phyloP scores from a whole-genome alignment of 1,140 invertebrate genomes.

The Aphelenchoides avenae region DNA sequence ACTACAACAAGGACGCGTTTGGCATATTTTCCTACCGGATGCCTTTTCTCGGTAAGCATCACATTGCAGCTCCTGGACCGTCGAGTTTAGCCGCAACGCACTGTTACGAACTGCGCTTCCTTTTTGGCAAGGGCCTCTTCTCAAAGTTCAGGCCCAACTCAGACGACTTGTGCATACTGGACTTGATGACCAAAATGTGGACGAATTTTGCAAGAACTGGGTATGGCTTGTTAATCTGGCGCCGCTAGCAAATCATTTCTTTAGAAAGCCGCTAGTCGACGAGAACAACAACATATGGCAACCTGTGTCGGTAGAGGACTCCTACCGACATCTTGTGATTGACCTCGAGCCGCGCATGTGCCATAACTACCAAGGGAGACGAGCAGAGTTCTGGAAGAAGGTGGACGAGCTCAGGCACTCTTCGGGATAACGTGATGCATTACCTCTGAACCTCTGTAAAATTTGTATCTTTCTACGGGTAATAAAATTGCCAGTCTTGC shows the following conservation, averaged over 20 bases:
- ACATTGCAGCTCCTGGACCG: not conserved
- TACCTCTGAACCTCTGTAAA: too few relatives aligned
- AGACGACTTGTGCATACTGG: conserved; percentile 31
- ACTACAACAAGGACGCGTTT: conserved; percentile 37
- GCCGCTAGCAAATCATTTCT: conserved; percentile 2
- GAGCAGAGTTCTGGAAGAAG: conserved; percentile 29
- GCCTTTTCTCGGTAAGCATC: conserved; percentile 32
- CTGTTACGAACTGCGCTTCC: conserved; percentile 40
- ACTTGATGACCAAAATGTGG: conserved; percentile 30
- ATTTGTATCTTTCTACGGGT: too few relatives aligned
- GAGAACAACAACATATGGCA: conserved; percentile 16
- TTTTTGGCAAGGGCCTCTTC: conserved; percentile 44
- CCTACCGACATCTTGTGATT: conserved; percentile 28
- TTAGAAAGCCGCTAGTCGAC: conserved; percentile 11
- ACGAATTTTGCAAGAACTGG: conserved; percentile 45
- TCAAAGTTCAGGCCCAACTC: conserved; percentile 38
- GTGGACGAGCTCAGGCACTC: too few relatives aligned
- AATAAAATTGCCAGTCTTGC: too few relatives aligned
- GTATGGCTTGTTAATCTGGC: conserved; percentile 15
- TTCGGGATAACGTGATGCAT: too few relatives aligned
- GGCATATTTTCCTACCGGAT: conserved; percentile 38
- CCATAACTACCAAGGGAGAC: conserved; percentile 27
- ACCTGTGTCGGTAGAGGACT: conserved; percentile 18
- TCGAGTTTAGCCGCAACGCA: conserved; percentile 34
- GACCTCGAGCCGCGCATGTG: conserved; percentile 19